Evolutionary conservation across 2,888 invertebrate genomes (phyloP).

Genomic region (Temnothorax ravouxi): DNA sequence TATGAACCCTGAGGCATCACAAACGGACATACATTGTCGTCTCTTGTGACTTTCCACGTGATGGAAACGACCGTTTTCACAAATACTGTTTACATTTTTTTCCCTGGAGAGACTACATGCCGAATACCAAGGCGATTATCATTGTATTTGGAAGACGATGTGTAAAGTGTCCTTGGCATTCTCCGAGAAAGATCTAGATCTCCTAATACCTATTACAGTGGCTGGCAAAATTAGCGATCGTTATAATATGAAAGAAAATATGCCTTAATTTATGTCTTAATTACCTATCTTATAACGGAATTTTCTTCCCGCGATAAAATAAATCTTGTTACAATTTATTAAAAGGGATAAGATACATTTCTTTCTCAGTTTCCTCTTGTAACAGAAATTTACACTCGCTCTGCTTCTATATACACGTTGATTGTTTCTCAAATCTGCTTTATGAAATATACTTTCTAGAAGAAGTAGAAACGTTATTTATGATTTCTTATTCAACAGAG

Average conservation of each 20-base stretch:
- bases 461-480: not conserved
- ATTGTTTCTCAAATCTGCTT: not conserved
- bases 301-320: not conserved
- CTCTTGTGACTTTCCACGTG: not conserved
- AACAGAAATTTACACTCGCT: not conserved
- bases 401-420: not conserved
- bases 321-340: not conserved
- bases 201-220: not conserved
- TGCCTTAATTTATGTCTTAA: not conserved
- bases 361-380: not conserved
- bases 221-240: not conserved
- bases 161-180: constrained; percentile 29
- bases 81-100: constrained; percentile 49
- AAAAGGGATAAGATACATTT: not conserved
- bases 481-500: constrained; percentile 13
- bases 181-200: constrained; percentile 15
- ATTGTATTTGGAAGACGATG: not conserved
- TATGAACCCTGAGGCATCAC: not conserved
- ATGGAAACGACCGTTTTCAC: not conserved
- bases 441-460: not conserved
- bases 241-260: not conserved
- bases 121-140: not conserved
- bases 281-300: not conserved
- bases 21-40: not conserved
- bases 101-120: not conserved